phyloP scores from a whole-genome alignment of 2,113 vertebrate species.

The Dryoscopus gambensis region DNA sequence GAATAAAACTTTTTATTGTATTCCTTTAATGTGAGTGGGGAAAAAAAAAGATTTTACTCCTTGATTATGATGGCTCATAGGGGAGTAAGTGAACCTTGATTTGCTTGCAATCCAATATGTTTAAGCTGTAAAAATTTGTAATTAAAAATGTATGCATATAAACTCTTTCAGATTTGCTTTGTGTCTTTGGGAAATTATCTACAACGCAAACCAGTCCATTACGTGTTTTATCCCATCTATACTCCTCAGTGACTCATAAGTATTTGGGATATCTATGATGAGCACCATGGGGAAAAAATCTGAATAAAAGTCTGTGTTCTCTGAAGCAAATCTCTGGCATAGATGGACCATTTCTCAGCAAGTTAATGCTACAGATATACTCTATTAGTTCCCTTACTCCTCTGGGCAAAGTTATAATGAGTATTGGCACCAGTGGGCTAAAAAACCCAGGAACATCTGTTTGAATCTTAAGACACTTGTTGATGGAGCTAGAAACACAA shows the following conservation, averaged over 20 bases:
- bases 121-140: not conserved
- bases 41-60: not conserved
- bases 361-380: not conserved
- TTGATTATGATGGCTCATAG: not conserved
- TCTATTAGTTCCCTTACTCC: slow-evolving; percentile 2
- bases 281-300: not conserved
- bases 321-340: slow-evolving; percentile 8
- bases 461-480: not conserved
- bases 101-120: not conserved
- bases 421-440: not conserved
- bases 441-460: slow-evolving; percentile 11
- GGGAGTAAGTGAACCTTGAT: not conserved
- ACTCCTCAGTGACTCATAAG: not conserved
- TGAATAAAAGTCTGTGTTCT: not conserved
- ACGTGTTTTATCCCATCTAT: not conserved
- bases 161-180: not conserved
- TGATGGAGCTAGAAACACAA: not conserved
- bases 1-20: not conserved
- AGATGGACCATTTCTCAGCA: slow-evolving; percentile 11
- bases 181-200: slow-evolving; percentile 12
- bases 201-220: not conserved
- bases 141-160: not conserved
- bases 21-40: not conserved
- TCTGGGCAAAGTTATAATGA: not conserved
- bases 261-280: not conserved